Evolutionary conservation across 2,113 vertebrate genomes (phyloP).

Genomic region (Nycticebus coucang): DNA sequence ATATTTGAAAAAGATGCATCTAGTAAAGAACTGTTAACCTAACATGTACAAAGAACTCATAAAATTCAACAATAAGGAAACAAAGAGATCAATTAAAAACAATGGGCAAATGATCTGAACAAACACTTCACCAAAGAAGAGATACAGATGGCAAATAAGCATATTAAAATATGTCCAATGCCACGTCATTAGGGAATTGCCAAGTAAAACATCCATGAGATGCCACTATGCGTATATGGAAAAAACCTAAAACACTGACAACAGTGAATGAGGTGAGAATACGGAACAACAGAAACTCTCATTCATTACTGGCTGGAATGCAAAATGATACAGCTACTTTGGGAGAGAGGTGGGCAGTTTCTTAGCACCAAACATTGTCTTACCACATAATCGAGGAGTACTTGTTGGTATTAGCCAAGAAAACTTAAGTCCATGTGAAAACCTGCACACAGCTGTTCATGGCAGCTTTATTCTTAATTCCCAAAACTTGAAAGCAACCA

Average conservation of each 20-base stretch:
- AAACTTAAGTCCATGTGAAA: constrained; percentile 10
- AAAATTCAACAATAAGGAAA: constrained; percentile 4
- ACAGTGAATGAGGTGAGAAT: background rate
- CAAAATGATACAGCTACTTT: background rate
- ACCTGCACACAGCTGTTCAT: background rate
- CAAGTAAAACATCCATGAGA: background rate
- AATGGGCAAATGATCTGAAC: background rate
- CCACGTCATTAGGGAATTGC: background rate
- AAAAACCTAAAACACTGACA: background rate
- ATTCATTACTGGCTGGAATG: background rate
- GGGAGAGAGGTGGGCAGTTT: background rate
- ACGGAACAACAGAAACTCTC: background rate
- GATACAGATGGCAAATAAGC: background rate
- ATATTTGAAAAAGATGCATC: background rate
- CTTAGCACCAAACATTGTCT: background rate
- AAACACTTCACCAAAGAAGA: background rate
- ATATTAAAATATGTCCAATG: background rate
- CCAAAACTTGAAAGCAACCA: background rate
- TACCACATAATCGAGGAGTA: background rate
- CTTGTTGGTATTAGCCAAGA: background rate
- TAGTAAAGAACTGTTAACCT: background rate
- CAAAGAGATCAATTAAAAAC: background rate
- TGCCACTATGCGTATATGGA: background rate
- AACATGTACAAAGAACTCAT: background rate
- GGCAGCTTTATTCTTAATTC: background rate